Base-by-base conservation (phyloP, 2,888 invertebrate species). In the Microplitis manilae region DNA sequence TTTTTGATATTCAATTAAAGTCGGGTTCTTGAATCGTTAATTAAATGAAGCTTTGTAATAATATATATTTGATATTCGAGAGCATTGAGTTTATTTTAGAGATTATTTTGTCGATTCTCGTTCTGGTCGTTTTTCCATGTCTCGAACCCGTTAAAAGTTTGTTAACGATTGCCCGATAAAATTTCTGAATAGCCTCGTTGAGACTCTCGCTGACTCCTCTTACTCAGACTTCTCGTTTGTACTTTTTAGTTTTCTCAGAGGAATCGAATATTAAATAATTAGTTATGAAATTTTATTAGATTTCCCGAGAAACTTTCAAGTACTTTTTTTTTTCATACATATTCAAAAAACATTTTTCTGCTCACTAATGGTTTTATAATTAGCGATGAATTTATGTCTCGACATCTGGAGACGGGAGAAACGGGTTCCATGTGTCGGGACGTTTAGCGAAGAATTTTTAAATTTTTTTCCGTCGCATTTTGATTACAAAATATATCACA, bases 61-160 rank as follows among this genome's bases (percentile, higher is more conserved):
- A 62, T 60, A 30, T 8, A 71, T 15, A 71, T 61, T 7, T 20
- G 15, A 20, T 72, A 77, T 77, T 67, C 30, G 65, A 61, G 77
- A 79, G 79, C 70, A 75, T 71, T 71, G 41, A 30, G 30, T 30
- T 30, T 30, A 30, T 30, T 30, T 30, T 30, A 30, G 30, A 30
- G 30, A 30, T 30, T 30, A 30, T 30, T 30, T 30, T 30, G 30
- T 30, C 30, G 30, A 30, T 30, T 30, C 30, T 30, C 30, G 30
- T 30, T 30, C 30, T 4, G 4, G 2, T 30, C 4, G 30, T 30
- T 30, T 30, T 30, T 30, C 4, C 30, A 30, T 30, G 78, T 78
- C 72, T 71, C 64, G 77, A 84, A 86, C 83, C 87, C 85, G 87
- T 86, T 87, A 86, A 87, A 88, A 88, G 84, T 88, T 86, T 86